phyloP scores from a whole-genome alignment of 2,113 vertebrate species.

The Chauna torquata region DNA sequence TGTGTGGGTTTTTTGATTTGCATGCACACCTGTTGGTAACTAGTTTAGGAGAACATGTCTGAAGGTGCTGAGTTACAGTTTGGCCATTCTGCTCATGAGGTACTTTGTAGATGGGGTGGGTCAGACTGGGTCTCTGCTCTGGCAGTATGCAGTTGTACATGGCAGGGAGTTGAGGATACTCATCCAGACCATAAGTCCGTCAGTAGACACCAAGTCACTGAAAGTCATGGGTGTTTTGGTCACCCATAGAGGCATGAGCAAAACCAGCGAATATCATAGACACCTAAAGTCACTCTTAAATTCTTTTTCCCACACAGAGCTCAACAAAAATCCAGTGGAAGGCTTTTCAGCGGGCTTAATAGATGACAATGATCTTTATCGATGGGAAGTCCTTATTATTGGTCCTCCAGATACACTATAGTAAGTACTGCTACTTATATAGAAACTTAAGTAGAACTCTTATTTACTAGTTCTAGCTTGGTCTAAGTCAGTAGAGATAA shows the following conservation, averaged over 20 bases:
- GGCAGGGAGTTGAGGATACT: not conserved
- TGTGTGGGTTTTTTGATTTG: not conserved
- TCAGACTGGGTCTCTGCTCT: not conserved
- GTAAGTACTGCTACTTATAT: constrained; percentile 83
- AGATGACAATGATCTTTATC: constrained; percentile 98
- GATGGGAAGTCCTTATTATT: constrained; percentile 99
- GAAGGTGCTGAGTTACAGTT: not conserved
- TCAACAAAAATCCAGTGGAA: constrained; percentile 99
- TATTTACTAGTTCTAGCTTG: not conserved
- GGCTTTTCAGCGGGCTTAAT: constrained; percentile 99
- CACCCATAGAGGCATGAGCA: not conserved
- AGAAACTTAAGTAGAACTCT: not conserved
- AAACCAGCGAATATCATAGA: not conserved
- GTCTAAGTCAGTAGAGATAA: not conserved
- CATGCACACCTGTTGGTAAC: not conserved
- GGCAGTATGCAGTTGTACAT: not conserved
- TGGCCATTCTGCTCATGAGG: not conserved
- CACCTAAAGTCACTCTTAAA: constrained; percentile 37
- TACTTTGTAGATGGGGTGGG: not conserved
- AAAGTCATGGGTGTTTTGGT: not conserved
- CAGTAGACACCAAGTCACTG: accelerated
- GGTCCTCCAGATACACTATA: constrained; percentile 97
- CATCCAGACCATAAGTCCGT: accelerated
- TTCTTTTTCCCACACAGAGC: constrained; percentile 83
- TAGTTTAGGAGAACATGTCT: not conserved